Base-by-base conservation (phyloP, 2,797 vertebrate genomes). In the Pteropus rufus region DNA sequence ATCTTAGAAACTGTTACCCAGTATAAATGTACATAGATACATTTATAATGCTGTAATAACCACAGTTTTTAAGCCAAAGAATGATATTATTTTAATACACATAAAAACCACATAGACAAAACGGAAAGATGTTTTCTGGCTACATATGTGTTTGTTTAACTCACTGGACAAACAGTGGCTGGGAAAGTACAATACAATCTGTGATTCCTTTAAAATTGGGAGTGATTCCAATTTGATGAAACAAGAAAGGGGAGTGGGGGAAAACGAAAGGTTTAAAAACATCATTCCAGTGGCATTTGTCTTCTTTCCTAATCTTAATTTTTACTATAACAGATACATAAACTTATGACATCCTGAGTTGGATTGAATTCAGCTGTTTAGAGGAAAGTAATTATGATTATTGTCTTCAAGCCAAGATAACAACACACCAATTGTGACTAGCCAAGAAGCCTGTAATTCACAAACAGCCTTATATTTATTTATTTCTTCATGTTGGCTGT, bases 401-500 rank as follows among this genome's bases (percentile, higher is more conserved):
- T 96, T 97, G 54, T 83, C 41, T 80, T 89, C 29, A 79, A 85
- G 92, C 95, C 97, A 97, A 96, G 64, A 77, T 77, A 96, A 96
- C 65, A 97, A 29, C 92, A 84, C 79, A 95, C 15, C 52, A 84
- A 2, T 91, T 97, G 92, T 96, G 91, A 95, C 80, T 2, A 54
- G 95, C 93, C 97, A 98, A 96, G 90, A 89, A 93, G 96, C 79
- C 86, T 97, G 96, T 36, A 92, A 97, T 98, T 95, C 93, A 98
- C 70, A 96, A 97, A 62, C 58, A 0, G 46, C 85, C 46, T 86
- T 89, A 54, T 95, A 89, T 94, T 97, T 98, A 97, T 98, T 98
- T 97, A 84, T 97, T 98, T 96, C 56, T 95, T 82, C 56, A 77
- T 73, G 90, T 96, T 98, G 98, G 97, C 97, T 98, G 44, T 95